These are phyloP conservation scores for Rhamnusium bicolor DNA, from an alignment of 2,888 invertebrate genomes.

Conservation along the genomic window DNA sequence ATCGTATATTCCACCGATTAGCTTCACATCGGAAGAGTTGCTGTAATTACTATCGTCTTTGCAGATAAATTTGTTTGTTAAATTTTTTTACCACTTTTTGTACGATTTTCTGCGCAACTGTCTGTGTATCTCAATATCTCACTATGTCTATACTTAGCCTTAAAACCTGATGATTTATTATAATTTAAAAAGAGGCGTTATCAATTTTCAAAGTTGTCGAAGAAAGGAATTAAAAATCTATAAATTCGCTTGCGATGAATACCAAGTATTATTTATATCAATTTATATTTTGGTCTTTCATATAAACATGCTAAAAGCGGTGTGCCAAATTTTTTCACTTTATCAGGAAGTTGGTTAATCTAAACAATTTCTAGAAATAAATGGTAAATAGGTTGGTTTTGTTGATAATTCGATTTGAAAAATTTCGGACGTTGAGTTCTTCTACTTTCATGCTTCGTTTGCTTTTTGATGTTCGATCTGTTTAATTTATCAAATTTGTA, in stretches of 20 bases:
- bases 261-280: background rate
- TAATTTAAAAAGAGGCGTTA: too few relatives aligned
- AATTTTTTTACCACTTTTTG: too few relatives aligned
- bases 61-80: too few relatives aligned
- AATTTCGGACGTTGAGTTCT: too few relatives aligned
- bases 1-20: too few relatives aligned
- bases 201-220: too few relatives aligned
- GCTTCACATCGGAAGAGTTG: too few relatives aligned
- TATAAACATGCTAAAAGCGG: background rate
- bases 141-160: too few relatives aligned
- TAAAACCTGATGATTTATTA: too few relatives aligned
- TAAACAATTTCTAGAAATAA: background rate
- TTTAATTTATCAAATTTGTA: background rate
- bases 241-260: background rate
- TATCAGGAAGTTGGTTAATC: background rate
- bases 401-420: background rate
- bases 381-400: background rate
- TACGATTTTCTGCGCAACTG: too few relatives aligned
- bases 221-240: background rate
- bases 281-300: background rate
- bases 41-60: too few relatives aligned
- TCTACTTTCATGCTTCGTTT: background rate
- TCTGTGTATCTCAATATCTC: too few relatives aligned
- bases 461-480: background rate
- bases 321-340: background rate